Percentiles rank a stretch among this genome's conserved stretches.
Evolutionary conservation across 2,888 invertebrate genomes (phyloP).

Genomic region (Oscheius sp.): DNA sequence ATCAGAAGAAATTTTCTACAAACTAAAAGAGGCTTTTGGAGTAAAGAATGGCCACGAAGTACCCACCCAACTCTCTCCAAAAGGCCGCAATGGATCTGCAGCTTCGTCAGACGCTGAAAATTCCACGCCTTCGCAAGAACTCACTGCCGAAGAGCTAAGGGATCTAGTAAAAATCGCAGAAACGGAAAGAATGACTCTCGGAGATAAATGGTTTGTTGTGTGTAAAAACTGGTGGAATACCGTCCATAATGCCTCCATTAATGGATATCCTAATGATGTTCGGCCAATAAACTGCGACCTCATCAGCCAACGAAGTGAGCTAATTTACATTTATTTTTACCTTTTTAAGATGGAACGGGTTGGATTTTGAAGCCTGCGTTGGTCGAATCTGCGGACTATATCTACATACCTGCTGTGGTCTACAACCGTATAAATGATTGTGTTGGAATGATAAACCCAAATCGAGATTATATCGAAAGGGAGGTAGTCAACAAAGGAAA

Average conservation of each 20-base stretch:
- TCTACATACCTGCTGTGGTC: slow-evolving; percentile 44
- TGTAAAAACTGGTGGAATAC: slow-evolving; percentile 53
- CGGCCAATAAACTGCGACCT: slow-evolving; percentile 44
- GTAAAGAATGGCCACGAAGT: not conserved
- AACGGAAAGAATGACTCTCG: slow-evolving; percentile 25
- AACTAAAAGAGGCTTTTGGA: slow-evolving; percentile 1
- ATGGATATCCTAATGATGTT: slow-evolving; percentile 44
- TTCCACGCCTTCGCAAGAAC: not conserved
- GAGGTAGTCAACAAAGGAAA: slow-evolving; percentile 43
- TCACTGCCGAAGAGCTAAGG: slow-evolving; percentile 30
- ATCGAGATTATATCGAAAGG: slow-evolving; percentile 54
- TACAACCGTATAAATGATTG: slow-evolving; percentile 34
- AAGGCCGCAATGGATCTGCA: not conserved
- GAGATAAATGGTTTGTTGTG: slow-evolving; percentile 50
- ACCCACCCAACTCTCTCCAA: not conserved
- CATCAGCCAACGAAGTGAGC: slow-evolving; percentile 35
- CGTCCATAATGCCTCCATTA: slow-evolving; percentile 34
- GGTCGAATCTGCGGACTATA: slow-evolving; percentile 51
- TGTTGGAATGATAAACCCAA: slow-evolving; percentile 48
- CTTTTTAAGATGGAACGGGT: slow-evolving; percentile 27
- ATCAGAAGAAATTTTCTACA: not conserved
- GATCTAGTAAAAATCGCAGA: slow-evolving; percentile 36
- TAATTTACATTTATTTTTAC: not conserved
- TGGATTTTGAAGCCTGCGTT: slow-evolving; percentile 41
- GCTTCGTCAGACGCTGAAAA: not conserved